These are phyloP conservation scores for Cephus rjabovi DNA, from an alignment of 2,888 invertebrate species.

Conservation along the genomic window DNA sequence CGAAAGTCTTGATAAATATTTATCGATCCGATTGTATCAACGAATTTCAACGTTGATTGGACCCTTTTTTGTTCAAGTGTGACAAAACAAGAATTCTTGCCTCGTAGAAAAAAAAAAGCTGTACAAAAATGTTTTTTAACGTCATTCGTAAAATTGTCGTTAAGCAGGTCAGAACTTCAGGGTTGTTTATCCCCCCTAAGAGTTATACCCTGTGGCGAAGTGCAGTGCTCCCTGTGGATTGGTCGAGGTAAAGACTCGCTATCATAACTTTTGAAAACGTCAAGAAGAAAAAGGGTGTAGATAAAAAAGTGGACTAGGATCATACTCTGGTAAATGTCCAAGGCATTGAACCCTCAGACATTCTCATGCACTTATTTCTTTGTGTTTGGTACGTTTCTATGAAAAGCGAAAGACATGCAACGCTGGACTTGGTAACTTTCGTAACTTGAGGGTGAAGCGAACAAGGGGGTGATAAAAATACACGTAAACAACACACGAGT, in stretches of 20 bases:
- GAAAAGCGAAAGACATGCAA: neutral
- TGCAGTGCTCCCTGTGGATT: neutral
- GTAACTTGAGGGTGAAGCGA: neutral
- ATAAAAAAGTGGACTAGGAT: neutral
- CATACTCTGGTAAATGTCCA: neutral
- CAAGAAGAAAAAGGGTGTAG: neutral
- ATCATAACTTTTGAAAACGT: neutral
- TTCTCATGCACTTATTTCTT: neutral
- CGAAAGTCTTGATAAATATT: neutral
- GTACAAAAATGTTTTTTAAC: neutral
- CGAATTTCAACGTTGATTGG: neutral
- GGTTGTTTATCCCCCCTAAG: neutral
- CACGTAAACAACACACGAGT: constrained; percentile 36
- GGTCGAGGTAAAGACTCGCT: neutral
- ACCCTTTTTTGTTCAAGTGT: neutral
- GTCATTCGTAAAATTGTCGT: neutral
- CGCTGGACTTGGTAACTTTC: neutral
- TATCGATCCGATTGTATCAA: neutral
- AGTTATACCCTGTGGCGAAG: neutral
- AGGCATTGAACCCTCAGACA: neutral
- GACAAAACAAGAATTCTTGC: neutral
- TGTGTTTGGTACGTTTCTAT: neutral
- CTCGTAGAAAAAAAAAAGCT: neutral
- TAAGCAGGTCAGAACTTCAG: neutral
- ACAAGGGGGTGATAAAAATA: constrained; percentile 37